Evolutionary conservation across 2,113 vertebrate genomes (phyloP), one percentile per base, ranked within the genome.

Genomic region (Suricata suricatta): DNA sequence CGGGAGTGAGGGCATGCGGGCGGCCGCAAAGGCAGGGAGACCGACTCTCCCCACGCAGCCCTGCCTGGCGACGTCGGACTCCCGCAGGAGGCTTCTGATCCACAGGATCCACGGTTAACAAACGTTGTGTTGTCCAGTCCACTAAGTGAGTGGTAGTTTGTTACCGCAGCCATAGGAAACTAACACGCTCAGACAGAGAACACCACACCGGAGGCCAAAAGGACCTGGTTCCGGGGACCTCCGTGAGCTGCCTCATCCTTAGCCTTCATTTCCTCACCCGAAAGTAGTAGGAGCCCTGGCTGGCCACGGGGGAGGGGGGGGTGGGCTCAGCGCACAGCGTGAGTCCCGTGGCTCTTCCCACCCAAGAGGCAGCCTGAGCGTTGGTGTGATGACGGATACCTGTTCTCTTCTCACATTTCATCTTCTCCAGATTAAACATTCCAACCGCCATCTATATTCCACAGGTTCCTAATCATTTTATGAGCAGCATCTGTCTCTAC

Each of bases 281-380:
- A 27, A 16, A 25, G 76, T 9, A 12, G 23, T 0, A n/a, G 27
- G 11, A 29, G 8, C 47, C 33, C 0, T 2, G 54, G 44, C 35
- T 33, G 0, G 3, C 3, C 9, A 0, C 8, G 7, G 44, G 17
- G 1, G 23, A 12, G 2, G 7, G 0, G 50, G 5, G 0, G 5
- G 15, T 4, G 41, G 9, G 44, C 44, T 47, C 44, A 47, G 44
- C 9, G 33, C 3, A 2, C 16, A 1, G 10, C 0, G 23, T 9
- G 13, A 16, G 13, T 1, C 68, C 16, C 2, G 7, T 4, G 79
- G 54, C 82, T 64, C 41, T 52, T 7, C 1, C 0, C 15, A 0
- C 82, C 41, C 5, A 66, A 0, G 19, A 5, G 71, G 54, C 1
- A 8, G 23, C 1, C 2, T 1, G 7, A 23, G 72, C 31, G 3